Evolutionary conservation across 2,113 vertebrate genomes (phyloP).

Genomic region (Nothoprocta perdicaria): DNA sequence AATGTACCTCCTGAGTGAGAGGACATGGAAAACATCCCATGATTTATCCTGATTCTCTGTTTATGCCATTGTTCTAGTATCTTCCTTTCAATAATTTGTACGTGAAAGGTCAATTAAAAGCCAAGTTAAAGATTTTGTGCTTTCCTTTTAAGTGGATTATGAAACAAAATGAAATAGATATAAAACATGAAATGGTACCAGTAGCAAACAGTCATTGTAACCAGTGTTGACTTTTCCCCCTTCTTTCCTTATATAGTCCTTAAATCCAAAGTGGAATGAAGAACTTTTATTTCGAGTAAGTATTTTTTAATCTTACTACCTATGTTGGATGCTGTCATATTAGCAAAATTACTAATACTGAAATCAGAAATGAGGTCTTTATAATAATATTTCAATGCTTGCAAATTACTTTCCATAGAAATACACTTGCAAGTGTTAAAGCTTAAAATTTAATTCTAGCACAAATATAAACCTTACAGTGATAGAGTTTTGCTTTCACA

Average conservation of each 20-base stretch:
- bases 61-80: background rate
- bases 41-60: background rate
- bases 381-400: background rate
- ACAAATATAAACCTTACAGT: background rate
- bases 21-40: background rate
- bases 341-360: background rate
- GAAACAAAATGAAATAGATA: background rate
- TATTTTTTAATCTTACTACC: conserved; percentile 41
- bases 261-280: conserved; percentile 98
- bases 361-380: background rate
- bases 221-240: background rate
- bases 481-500: background rate
- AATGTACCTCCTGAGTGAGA: background rate
- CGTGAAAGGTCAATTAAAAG: background rate
- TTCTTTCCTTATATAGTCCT: conserved; percentile 73
- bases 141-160: background rate
- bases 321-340: background rate
- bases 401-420: background rate
- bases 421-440: background rate
- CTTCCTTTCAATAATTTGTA: background rate
- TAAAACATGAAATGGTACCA: background rate
- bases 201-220: background rate
- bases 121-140: background rate
- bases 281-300: conserved; percentile 95
- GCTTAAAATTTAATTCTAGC: background rate